phyloP scores from a whole-genome alignment of 2,797 vertebrate genomes.

The Lacerta viridis region DNA sequence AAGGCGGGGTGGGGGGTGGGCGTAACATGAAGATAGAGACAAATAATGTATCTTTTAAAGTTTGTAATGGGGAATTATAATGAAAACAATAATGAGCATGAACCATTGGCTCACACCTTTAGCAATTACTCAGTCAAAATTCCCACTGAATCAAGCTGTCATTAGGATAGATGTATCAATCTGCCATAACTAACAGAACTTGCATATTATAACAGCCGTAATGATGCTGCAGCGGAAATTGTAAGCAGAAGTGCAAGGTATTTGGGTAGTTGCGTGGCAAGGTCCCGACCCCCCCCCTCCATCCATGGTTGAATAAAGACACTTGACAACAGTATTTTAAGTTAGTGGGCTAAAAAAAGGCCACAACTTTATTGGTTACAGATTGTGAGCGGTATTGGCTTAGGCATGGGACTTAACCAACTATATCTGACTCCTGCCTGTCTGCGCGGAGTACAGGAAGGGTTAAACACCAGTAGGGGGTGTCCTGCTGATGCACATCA shows the following conservation, averaged over 20 bases:
- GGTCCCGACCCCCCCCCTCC: too few species aligned
- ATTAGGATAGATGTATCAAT: constrained; percentile 18
- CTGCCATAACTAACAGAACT: not conserved
- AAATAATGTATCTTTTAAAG: constrained; percentile 28
- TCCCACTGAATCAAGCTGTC: not conserved
- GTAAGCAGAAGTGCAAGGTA: not conserved
- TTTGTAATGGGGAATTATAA: constrained; percentile 41
- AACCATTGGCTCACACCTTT: constrained; percentile 14
- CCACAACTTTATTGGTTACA: too few species aligned
- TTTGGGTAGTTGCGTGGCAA: too few species aligned
- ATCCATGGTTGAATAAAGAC: too few species aligned
- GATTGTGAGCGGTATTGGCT: too few species aligned
- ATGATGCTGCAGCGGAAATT: not conserved
- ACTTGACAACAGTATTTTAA: too few species aligned
- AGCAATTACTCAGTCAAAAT: constrained; percentile 30
- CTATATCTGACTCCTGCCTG: too few species aligned
- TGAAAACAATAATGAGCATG: constrained; percentile 40
- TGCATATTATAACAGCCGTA: not conserved
- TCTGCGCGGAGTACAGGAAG: too few species aligned
- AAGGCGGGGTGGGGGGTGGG: constrained; percentile 28
- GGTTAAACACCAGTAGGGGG: too few species aligned
- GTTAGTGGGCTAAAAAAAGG: too few species aligned
- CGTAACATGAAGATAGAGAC: constrained; percentile 36
- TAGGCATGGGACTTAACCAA: too few species aligned
- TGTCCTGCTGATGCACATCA: too few species aligned